These are phyloP conservation scores for Batillaria attramentaria DNA, from an alignment of 1,140 invertebrate species.

Conservation along the genomic window DNA sequence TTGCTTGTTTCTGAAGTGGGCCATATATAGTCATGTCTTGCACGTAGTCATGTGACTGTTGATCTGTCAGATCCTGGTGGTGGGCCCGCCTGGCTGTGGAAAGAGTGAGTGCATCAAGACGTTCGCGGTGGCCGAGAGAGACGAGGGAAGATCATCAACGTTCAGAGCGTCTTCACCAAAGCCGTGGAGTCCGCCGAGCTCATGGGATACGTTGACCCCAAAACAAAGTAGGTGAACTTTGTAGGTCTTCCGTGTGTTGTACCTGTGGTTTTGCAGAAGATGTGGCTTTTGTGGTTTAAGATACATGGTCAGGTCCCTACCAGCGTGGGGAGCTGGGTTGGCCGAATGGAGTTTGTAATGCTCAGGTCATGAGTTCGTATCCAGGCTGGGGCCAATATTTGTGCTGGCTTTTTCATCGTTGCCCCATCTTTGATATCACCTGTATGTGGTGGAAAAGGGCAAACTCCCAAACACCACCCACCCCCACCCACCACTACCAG, in stretches of 20 bases:
- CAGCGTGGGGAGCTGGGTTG: too few species aligned
- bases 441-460: too few species aligned
- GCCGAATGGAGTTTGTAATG: too few species aligned
- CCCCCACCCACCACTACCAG: too few species aligned
- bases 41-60: too few species aligned
- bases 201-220: constrained; percentile 63
- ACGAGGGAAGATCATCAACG: constrained; percentile 65
- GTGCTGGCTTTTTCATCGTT: too few species aligned
- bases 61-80: constrained; percentile 69
- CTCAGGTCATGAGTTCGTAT: too few species aligned
- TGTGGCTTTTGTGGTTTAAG: neutral
- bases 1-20: neutral
- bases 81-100: constrained; percentile 68
- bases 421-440: too few species aligned
- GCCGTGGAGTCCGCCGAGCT: constrained; percentile 67
- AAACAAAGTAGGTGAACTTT: constrained; percentile 55
- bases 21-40: neutral
- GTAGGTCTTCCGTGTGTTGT: neutral
- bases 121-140: constrained; percentile 67
- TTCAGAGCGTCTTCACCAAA: constrained; percentile 69
- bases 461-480: too few species aligned
- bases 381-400: too few species aligned
- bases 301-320: too few species aligned
- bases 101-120: constrained; percentile 71
- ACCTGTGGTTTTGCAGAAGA: neutral